Evolutionary conservation across 2,113 vertebrate species (phyloP), one percentile per base, ranked within the genome.

Genomic region (Chinchilla lanigera): DNA sequence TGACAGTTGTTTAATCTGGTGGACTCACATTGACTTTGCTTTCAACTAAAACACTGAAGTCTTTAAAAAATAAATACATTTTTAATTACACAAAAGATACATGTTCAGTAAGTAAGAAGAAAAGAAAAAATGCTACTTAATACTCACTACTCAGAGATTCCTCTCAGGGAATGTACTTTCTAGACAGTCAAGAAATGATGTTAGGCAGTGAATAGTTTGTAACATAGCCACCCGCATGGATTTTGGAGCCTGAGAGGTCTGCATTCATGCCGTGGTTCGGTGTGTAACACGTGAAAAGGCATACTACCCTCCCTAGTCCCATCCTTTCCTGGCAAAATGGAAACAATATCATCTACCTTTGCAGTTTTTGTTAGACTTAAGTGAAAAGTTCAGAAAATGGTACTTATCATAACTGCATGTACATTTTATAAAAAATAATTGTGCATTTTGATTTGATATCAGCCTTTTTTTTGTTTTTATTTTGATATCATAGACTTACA

Each of bases 51-150:
- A 93, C 35, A 71, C 12, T n/a, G 30, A 89, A 58, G 26, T 69
- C 38, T 96, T 92, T 90, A 38, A 93, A 86, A n/a, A 86, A 50
- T 67, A 93, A 90, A 38, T 82, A 69, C 90, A 86, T 86, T 95
- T 71, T 90, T 83, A 87, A 86, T 82, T 67, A 83, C 6, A 63
- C 30, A 90, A 65, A 83, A 50, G 50, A 61, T 67, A 86, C 1
- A 90, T 33, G 30, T 80, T 86, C 24, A 81, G 50, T 75, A 93
- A 82, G 17, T 2, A 94, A 90, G 90, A 94, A 86, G 30, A 69
- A 61, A 67, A 92, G 60, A 92, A 38, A 90, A 38, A 80, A 86
- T 75, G 80, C 6, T 28, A 89, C 19, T 26, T 6, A 84, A 58
- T 92, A 78, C 7, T 44, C 22, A 77, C 4, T 82, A 30, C 0